These are phyloP conservation scores for Geotrupes spiniger DNA, from an alignment of 2,888 invertebrate species.

Conservation along the genomic window DNA sequence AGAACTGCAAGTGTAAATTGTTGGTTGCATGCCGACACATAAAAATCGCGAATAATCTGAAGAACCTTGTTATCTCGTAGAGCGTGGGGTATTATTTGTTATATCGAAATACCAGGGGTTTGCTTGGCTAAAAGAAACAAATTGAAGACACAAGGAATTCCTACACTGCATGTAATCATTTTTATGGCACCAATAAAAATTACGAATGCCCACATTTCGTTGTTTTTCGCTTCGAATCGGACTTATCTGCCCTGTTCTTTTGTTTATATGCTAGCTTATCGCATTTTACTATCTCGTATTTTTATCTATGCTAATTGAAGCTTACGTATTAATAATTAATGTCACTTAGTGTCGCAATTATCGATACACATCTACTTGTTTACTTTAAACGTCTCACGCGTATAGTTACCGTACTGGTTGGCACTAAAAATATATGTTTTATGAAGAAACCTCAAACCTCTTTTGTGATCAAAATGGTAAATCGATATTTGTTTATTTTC, in stretches of 20 bases:
- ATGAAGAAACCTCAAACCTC: too few species aligned
- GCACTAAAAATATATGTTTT: too few species aligned
- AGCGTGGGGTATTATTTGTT: constrained; percentile 16
- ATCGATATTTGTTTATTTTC: too few species aligned
- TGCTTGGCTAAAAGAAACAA: constrained; percentile 12
- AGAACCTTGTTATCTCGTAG: constrained; percentile 12
- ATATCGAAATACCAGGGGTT: constrained; percentile 14
- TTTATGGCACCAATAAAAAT: constrained; percentile 5
- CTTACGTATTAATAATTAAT: too few species aligned
- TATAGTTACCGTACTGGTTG: too few species aligned
- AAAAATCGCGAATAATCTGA: constrained; percentile 16
- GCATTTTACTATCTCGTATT: background rate
- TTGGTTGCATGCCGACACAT: constrained; percentile 9
- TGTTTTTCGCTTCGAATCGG: too few species aligned
- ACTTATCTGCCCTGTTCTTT: background rate
- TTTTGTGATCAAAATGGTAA: too few species aligned
- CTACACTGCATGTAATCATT: constrained; percentile 6
- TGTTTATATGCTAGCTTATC: background rate
- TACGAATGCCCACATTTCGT: background rate
- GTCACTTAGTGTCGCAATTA: too few species aligned
- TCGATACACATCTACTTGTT: too few species aligned
- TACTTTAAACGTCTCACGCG: too few species aligned
- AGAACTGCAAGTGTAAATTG: constrained; percentile 16
- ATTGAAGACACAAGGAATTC: constrained; percentile 7
- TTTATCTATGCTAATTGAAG: background rate